phyloP scores from a whole-genome alignment of 2,113 vertebrate genomes.

The Pardalotus punctatus region DNA sequence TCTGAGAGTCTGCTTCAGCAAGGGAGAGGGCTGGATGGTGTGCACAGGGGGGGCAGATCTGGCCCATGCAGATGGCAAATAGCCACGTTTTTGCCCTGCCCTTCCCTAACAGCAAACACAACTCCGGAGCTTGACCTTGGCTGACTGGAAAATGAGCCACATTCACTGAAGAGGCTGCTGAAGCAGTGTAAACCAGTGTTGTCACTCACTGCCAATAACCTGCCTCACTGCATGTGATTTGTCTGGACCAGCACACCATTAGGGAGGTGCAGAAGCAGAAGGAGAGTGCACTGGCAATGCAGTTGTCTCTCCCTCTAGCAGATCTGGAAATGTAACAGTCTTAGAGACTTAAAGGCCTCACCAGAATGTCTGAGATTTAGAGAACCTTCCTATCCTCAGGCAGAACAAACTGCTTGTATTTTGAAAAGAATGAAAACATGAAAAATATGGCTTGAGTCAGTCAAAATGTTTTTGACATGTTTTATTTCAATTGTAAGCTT shows the following conservation, averaged over 20 bases:
- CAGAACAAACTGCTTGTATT: background rate
- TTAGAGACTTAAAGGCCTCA: background rate
- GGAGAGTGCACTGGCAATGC: background rate
- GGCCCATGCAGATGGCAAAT: background rate
- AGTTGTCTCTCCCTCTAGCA: background rate
- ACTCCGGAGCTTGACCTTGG: background rate
- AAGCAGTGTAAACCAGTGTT: background rate
- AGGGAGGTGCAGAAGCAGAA: background rate
- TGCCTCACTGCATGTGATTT: background rate
- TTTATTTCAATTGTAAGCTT: background rate
- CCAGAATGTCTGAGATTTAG: background rate
- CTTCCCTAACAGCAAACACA: background rate
- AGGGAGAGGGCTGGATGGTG: background rate
- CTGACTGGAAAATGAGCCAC: background rate
- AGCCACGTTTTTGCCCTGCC: background rate
- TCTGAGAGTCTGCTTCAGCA: background rate
- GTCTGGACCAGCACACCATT: fast-evolving
- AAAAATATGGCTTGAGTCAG: background rate
- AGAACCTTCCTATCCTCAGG: background rate
- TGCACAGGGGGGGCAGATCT: background rate
- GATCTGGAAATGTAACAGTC: background rate
- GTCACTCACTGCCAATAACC: background rate
- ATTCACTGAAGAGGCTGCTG: background rate
- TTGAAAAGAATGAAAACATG: background rate
- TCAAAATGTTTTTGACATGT: background rate